Base-by-base conservation (phyloP, 2,888 invertebrate genomes). In the Stomorhina lunata region DNA sequence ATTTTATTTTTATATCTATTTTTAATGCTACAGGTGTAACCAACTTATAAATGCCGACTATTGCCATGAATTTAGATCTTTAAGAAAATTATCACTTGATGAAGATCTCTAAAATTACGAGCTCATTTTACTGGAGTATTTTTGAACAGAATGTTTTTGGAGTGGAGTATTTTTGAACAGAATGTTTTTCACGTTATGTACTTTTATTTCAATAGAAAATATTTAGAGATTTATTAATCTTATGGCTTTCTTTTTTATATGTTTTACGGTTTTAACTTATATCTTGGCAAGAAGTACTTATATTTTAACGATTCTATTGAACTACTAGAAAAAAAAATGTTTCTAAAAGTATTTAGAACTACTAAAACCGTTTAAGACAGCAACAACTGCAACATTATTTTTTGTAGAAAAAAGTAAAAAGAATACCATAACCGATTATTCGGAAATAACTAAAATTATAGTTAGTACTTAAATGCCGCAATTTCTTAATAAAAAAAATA, bases 381-480 rank as follows among this genome's bases (percentile, higher is more conserved):
- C 12, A 27, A 22, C 22, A 3, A 75, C 15, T 43, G 12, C 22
- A 65, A 55, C 32, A n/a, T n/a, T n/a, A n/a, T n/a, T n/a, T n/a
- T n/a, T n/a, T 55, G n/a, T 15, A 59, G 17, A 27, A 48, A 29
- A 53, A 40, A 37, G 1, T 34, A 2, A 22, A 50, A 27, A 27
- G 22, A 43, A 59, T 22, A n/a, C n/a, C n/a, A n/a, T n/a, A 63
- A 66, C 48, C 50, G 43, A 68, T 65, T 57, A 50, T 17, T 40
- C 57, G 50, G 43, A 7, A 48, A 57, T 15, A 48, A 48, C 12
- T 65, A 71, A 75, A 73, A 55, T 61, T 22, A 69, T 37, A 57
- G 77, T 80, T 81, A 85, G 69, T 80, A 81, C 84, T 76, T 84
- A 83, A n/a, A 84, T 83, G 84, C 48, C 80, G 80, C 81, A 84